Conservation (phyloP, 2,113 vertebrate species). For the Gymnogyps californianus region DNA sequence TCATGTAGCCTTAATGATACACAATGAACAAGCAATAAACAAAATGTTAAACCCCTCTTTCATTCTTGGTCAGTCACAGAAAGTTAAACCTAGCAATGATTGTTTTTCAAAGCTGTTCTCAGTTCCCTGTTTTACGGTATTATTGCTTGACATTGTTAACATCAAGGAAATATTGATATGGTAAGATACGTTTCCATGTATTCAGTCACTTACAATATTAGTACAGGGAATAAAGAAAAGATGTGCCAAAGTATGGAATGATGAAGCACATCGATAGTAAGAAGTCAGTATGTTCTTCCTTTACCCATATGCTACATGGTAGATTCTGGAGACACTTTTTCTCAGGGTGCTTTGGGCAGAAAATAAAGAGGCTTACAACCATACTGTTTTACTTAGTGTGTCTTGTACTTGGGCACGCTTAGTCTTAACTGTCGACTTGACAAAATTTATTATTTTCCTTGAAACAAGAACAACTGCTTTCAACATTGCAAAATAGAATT, state of each 20-base stretch:
- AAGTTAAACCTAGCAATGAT: background rate
- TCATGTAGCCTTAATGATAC: background rate
- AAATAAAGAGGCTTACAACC: background rate
- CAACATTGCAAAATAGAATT: background rate
- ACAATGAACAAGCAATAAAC: background rate
- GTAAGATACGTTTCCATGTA: background rate
- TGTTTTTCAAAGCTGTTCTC: background rate
- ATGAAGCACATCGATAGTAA: background rate
- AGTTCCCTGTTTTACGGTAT: background rate
- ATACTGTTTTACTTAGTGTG: background rate
- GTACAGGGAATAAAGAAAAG: background rate
- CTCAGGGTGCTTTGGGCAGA: background rate
- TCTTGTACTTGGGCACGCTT: background rate
- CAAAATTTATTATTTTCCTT: background rate
- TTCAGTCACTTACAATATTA: background rate
- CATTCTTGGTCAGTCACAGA: background rate
- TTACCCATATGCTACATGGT: background rate
- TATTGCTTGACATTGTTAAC: background rate
- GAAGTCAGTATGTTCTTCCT: background rate
- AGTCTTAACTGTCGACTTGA: background rate
- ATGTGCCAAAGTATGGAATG: background rate
- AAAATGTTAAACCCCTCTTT: background rate
- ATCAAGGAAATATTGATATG: background rate
- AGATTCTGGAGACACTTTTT: background rate
- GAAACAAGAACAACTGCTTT: background rate